phyloP scores from a whole-genome alignment of 2,797 vertebrate species.

The Hyperoplus immaculatus region DNA sequence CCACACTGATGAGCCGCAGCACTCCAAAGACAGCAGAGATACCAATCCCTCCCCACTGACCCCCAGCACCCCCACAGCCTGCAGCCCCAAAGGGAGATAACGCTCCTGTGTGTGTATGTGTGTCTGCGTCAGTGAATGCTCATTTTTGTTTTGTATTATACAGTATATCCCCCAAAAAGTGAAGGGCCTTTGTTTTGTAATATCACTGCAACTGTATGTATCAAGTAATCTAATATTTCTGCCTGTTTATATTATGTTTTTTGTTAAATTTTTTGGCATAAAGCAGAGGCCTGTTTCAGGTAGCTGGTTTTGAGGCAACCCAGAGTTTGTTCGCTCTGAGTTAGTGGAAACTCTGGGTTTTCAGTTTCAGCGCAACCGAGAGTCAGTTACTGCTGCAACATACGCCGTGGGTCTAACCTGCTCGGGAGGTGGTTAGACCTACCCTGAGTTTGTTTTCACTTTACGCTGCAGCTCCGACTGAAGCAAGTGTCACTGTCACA shows the following conservation, averaged over 20 bases:
- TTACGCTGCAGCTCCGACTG: no score
- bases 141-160: conserved; percentile 1
- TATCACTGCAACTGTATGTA: not conserved
- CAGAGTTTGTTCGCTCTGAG: no score
- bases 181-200: not conserved
- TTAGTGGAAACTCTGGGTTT: no score
- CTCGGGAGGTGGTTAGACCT: no score
- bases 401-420: no score
- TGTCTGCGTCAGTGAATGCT: not conserved
- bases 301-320: no score
- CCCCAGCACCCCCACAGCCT: conserved; percentile 56
- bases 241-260: not conserved
- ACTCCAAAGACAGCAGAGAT: conserved; percentile 82
- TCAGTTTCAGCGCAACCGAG: no score
- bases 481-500: no score
- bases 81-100: conserved; percentile 75
- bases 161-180: not conserved
- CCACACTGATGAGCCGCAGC: conserved; percentile 83
- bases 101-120: conserved; percentile 30
- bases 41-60: conserved; percentile 77
- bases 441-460: no score
- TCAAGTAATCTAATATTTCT: not conserved
- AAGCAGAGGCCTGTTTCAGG: no score
- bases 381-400: no score
- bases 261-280: not conserved